Base-by-base conservation (phyloP, 2,888 invertebrate species). In the Spisula solida region DNA sequence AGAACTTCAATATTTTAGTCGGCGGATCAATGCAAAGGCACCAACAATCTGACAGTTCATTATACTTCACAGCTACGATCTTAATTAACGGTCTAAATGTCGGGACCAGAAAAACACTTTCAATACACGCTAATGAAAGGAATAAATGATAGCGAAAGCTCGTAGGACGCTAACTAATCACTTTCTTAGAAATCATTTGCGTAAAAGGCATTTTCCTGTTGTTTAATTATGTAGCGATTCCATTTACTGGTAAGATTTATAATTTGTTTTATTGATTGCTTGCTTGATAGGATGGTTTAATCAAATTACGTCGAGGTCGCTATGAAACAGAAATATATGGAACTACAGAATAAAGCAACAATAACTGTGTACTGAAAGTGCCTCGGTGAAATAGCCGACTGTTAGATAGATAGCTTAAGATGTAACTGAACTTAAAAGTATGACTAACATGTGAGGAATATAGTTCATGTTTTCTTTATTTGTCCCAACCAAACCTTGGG, bases 61-160 rank as follows among this genome's bases (percentile, higher is more conserved):
- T 92, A 92, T 92, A 90, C 90, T 87, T 90, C 88, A 89, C 89
- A 88, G 90, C 88, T 88, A 89, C 55, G 86, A 87, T 86, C 92
- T 92, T 92, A 92, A 92, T 92, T 92, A 92, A 92, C 92, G 92
- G 90, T 89, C 90, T 89, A 82, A 92, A 92, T 90, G 90, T 92
- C 92, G 91, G 82, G 89, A 88, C 91, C 91, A 88, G 89, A 87
- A 88, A 87, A 89, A 91, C 88, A 86, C 87, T 91, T 89, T 88
- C 91, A 91, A 91, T 91, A 91, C 91, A 86, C 89, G 56, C 91
- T 88, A 88, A 91, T 88, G 87, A 89, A 91, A 89, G 88, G 89
- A 86, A 89, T 87, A 90, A 91, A 89, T 88, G 89, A 91, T 91
- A 89, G 87, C 70, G 85, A 81, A 84, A 75, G 66, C 87, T 91